phyloP scores from a whole-genome alignment of 2,888 invertebrate genomes.

The Caenorhabditis angaria region DNA sequence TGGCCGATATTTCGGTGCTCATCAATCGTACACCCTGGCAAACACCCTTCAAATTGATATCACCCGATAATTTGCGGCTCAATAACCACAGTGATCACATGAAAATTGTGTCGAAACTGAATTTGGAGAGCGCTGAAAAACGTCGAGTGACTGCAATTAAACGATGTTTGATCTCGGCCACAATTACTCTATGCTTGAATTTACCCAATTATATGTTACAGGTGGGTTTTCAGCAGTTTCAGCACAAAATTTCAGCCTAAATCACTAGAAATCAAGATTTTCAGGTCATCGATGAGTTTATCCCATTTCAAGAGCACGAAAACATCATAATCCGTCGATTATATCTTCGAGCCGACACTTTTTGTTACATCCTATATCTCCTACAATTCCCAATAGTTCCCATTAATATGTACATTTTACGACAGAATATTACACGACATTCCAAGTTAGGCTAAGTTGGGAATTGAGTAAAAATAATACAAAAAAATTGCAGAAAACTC shows the following conservation, averaged over 20 bases:
- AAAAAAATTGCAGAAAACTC: slow-evolving; percentile 22
- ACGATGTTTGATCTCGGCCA: slow-evolving; percentile 50
- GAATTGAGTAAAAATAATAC: not conserved
- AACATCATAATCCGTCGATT: slow-evolving; percentile 21
- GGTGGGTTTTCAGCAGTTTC: slow-evolving; percentile 14
- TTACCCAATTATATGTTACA: slow-evolving; percentile 50
- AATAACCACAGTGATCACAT: slow-evolving; percentile 33
- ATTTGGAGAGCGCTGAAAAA: slow-evolving; percentile 43
- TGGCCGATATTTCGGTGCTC: slow-evolving; percentile 53
- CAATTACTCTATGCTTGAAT: slow-evolving; percentile 46
- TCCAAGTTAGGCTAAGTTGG: slow-evolving; percentile 24
- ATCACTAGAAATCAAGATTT: not conserved
- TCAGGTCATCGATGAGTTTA: slow-evolving; percentile 53
- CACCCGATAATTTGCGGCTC: slow-evolving; percentile 40
- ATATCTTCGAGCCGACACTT: slow-evolving; percentile 45
- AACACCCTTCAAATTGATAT: slow-evolving; percentile 43
- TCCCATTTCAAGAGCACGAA: slow-evolving; percentile 23
- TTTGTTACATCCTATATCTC: slow-evolving; percentile 53
- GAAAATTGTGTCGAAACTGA: slow-evolving; percentile 50
- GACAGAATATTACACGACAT: slow-evolving; percentile 47
- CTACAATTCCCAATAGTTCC: slow-evolving; percentile 55
- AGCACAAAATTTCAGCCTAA: too few species aligned
- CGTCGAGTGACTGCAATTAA: slow-evolving; percentile 47
- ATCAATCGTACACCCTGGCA: slow-evolving; percentile 44
- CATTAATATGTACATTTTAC: slow-evolving; percentile 51